Evolutionary conservation across 2,113 vertebrate species (phyloP).

Genomic region (Brienomyrus brachyistius): DNA sequence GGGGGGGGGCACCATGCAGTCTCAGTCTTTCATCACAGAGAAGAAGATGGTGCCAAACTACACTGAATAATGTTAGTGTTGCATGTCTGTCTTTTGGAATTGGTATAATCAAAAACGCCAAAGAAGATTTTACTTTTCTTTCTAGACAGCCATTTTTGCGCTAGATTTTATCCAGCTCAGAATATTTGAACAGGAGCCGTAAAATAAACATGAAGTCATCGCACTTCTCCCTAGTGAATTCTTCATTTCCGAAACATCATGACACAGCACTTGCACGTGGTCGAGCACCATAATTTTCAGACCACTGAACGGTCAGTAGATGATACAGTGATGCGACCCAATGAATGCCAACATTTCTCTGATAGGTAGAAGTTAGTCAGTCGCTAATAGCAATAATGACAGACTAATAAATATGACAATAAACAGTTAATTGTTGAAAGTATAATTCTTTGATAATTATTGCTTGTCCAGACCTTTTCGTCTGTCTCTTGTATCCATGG

Average conservation of each 20-base stretch:
- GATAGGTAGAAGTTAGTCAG: not conserved
- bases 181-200: not conserved
- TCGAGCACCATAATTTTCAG: not conserved
- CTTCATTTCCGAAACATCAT: not conserved
- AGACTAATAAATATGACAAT: not conserved
- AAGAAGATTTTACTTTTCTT: not conserved
- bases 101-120: not conserved
- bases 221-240: not conserved
- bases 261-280: too few species aligned
- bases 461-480: not conserved
- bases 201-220: not conserved
- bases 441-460: not conserved
- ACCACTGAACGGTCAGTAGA: not conserved
- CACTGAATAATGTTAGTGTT: not conserved
- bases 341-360: not conserved
- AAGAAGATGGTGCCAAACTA: too few species aligned
- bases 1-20: not conserved
- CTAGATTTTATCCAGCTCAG: not conserved
- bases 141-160: not conserved
- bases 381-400: not conserved
- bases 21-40: not conserved
- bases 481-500: not conserved
- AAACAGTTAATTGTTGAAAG: not conserved
- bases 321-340: not conserved
- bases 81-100: not conserved